Evolutionary conservation across 2,797 vertebrate genomes (phyloP), one percentile per base, ranked within the genome.

Genomic region (Enteromius argenteus): DNA sequence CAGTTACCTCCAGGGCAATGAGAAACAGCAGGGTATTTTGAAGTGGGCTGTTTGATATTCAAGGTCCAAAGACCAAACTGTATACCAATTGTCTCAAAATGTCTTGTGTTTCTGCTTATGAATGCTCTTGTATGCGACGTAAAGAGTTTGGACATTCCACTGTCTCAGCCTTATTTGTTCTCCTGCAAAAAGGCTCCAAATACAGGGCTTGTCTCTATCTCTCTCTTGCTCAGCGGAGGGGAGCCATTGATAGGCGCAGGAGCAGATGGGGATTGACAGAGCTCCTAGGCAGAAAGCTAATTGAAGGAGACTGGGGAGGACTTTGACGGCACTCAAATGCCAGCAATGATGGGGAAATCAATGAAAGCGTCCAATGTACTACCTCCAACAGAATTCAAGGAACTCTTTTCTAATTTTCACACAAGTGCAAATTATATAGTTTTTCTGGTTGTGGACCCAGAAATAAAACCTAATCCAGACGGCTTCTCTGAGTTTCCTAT

Each of bases 201-300:
- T 88, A 90, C 87, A 88, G 87, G 92, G 91, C 92, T 90, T 91
- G 88, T 87, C 85, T 91, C 84, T 56, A 87, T 88, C 79, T 89
- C 84, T 85, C 85, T 88, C 86, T 89, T 72, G 64, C 76, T 89
- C 78, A 81, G 91, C 92, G 91, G 90, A 93, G 91, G 86, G 87
- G 88, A 93, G 91, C 91, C 91, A 92, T 91, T 94, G 93, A 94
- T 92, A 91, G 92, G 91, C 93, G 92, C 91, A 92, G 90, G 90
- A 92, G 92, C 90, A 93, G 93, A 94, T 94, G 92, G 92, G 90
- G 91, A 94, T 93, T 87, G 94, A 94, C 94, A 93, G 90, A 89
- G 89, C 92, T 94, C 91, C 92, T 84, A 27, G 92, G 92, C 91
- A 86, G 90, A 92, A 86, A 92, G 92, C 93, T 95, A 95, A 95